Percentiles rank a stretch among this genome's conserved stretches.
Evolutionary conservation across 2,113 vertebrate genomes (phyloP).

Genomic region (Lophius piscatorius): DNA sequence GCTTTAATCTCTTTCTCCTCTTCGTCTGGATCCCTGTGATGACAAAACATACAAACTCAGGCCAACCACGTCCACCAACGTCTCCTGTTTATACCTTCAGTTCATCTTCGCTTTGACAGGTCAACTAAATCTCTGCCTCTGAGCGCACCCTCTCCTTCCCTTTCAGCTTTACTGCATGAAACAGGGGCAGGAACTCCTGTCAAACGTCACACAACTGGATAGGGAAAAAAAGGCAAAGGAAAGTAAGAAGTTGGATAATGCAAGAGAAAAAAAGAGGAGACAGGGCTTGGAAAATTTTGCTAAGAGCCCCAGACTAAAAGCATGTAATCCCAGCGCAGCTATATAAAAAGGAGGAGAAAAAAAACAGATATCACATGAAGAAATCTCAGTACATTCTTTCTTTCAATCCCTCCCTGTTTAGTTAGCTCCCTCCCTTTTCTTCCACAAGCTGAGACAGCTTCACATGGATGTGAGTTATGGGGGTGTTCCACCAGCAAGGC

Average conservation of each 20-base stretch:
- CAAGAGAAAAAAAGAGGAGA: constrained; percentile 24
- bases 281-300: constrained; percentile 68
- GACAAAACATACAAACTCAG: constrained; percentile 34
- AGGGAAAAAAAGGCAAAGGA: constrained; percentile 43
- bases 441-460: constrained; percentile 78
- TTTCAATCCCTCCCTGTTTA: constrained; percentile 61
- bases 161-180: constrained; percentile 41
- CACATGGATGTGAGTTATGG: constrained; percentile 62
- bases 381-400: constrained; percentile 69
- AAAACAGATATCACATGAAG: constrained; percentile 66
- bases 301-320: constrained; percentile 53
- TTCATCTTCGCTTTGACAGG: constrained; percentile 49
- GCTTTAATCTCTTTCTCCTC: constrained; percentile 29
- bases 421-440: constrained; percentile 68
- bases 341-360: constrained; percentile 46
- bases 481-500: constrained; percentile 43
- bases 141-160: constrained; percentile 34
- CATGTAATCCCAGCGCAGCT: constrained; percentile 58
- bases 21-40: constrained; percentile 38
- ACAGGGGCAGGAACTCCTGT: constrained; percentile 71
- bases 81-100: constrained; percentile 64
- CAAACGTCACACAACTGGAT: constrained; percentile 66
- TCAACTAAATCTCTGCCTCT: constrained; percentile 54
- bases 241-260: constrained; percentile 54
- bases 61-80: constrained; percentile 42